These are phyloP conservation scores for Yponomeuta cagnagella DNA, from an alignment of 2,888 invertebrate genomes.

Conservation along the genomic window DNA sequence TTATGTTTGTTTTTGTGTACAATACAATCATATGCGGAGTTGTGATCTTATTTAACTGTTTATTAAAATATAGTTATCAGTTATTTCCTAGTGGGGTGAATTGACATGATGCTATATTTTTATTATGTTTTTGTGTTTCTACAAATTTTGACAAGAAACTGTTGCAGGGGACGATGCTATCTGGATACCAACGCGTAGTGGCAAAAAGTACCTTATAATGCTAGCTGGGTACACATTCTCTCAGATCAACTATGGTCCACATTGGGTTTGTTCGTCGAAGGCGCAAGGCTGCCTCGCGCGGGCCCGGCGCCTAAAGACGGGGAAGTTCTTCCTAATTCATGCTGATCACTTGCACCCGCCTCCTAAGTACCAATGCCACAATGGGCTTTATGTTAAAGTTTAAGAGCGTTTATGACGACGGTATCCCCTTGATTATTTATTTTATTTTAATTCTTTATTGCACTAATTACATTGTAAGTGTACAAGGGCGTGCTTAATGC, in stretches of 20 bases:
- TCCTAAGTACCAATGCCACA: conserved; percentile 26
- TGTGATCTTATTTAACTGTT: too few relatives aligned
- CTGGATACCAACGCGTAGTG: conserved; percentile 32
- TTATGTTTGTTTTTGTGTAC: too few relatives aligned
- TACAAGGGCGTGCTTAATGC: too few relatives aligned
- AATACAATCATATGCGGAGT: too few relatives aligned
- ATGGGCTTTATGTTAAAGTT: conserved; percentile 28
- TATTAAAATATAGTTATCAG: too few relatives aligned
- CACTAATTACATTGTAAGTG: too few relatives aligned
- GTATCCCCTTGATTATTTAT: too few relatives aligned
- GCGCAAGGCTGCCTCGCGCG: conserved; percentile 31
- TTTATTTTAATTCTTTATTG: too few relatives aligned
- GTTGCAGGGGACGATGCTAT: background rate
- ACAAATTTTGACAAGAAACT: too few relatives aligned
- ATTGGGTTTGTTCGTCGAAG: conserved; percentile 43
- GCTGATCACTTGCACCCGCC: conserved; percentile 29
- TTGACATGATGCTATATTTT: too few relatives aligned
- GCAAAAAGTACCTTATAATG: conserved; percentile 39
- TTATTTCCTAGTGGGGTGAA: too few relatives aligned
- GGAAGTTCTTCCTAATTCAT: conserved; percentile 24
- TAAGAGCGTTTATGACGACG: background rate
- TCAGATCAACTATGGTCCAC: conserved; percentile 33
- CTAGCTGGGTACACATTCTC: conserved; percentile 38
- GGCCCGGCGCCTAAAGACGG: conserved; percentile 23
- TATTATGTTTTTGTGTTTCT: too few relatives aligned